Evolutionary conservation across 2,797 vertebrate species (phyloP).

Genomic region (Diglossa cyanea): DNA sequence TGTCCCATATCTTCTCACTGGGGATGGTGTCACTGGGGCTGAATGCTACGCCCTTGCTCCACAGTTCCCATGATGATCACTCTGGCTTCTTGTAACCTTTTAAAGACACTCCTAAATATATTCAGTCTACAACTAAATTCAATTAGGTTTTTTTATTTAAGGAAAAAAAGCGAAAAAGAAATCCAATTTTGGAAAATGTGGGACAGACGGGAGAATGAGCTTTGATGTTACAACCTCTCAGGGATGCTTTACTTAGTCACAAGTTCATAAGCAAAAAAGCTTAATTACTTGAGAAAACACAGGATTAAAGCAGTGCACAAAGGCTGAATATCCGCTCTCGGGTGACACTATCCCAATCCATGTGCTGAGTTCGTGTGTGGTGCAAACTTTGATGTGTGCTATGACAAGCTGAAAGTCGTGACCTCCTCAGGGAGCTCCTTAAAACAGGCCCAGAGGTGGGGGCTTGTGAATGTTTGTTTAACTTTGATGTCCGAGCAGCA

Average conservation of each 20-base stretch:
- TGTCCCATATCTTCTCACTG: neutral
- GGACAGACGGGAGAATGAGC: conserved; percentile 71
- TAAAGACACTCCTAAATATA: conserved; percentile 62
- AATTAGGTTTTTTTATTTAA: conserved; percentile 72
- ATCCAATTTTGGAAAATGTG: conserved; percentile 76
- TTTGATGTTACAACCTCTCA: conserved; percentile 81
- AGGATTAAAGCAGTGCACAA: conserved; percentile 75
- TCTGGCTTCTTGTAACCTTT: conserved; percentile 64
- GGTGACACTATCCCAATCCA: conserved; percentile 63
- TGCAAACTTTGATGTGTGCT: conserved; percentile 78
- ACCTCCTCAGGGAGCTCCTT: conserved; percentile 70
- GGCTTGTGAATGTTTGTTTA: conserved; percentile 79
- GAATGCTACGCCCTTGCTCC: neutral
- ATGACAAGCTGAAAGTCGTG: conserved; percentile 76
- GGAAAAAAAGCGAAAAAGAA: conserved; percentile 53
- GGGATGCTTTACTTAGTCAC: conserved; percentile 77
- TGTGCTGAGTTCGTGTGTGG: conserved; percentile 83
- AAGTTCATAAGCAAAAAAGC: conserved; percentile 83
- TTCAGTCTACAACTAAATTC: conserved; percentile 76
- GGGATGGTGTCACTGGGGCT: neutral
- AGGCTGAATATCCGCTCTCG: conserved; percentile 73
- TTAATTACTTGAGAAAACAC: conserved; percentile 81
- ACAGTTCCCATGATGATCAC: conserved; percentile 63
- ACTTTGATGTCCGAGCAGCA: conserved; percentile 88
- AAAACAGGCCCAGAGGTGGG: conserved; percentile 24